Conservation (phyloP, 2,888 invertebrate species). For the Patella depressa region DNA sequence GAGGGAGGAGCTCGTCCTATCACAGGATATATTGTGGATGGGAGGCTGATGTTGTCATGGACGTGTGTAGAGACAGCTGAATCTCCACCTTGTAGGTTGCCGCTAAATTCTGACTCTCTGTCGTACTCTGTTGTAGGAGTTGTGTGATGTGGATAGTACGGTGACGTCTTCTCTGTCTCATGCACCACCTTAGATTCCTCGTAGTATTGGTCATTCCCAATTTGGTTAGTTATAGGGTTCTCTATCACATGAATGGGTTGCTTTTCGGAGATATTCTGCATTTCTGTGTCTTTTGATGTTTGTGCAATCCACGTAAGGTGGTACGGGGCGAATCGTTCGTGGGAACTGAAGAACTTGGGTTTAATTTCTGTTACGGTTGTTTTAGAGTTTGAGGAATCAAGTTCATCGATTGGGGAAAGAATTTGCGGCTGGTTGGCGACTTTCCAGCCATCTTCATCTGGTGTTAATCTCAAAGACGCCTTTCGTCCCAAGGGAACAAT, state of each 20-base stretch:
- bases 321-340: constrained; percentile 50
- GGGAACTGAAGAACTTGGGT: constrained; percentile 41
- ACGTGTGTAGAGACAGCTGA: background rate
- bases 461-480: background rate
- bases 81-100: background rate
- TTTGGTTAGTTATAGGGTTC: constrained; percentile 15
- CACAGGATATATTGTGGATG: constrained; percentile 2
- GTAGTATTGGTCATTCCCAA: constrained; percentile 17
- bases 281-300: constrained; percentile 13
- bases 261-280: constrained; percentile 8
- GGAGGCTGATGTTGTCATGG: background rate
- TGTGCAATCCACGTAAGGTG: constrained; percentile 50
- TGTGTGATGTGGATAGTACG: constrained; percentile 54
- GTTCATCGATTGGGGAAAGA: constrained; percentile 52
- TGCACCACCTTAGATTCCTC: constrained; percentile 28
- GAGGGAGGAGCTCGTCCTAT: background rate
- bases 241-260: constrained; percentile 12
- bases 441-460: constrained; percentile 34
- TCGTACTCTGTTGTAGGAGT: constrained; percentile 54
- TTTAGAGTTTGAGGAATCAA: constrained; percentile 38
- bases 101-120: constrained; percentile 34
- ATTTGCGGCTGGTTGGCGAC: constrained; percentile 32
- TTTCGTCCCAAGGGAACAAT: background rate
- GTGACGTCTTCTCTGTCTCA: constrained; percentile 34
- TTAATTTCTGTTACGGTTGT: constrained; percentile 35